These are phyloP conservation scores for Kradibia gibbosae DNA, from an alignment of 1,140 invertebrate genomes.

Conservation along the genomic window DNA sequence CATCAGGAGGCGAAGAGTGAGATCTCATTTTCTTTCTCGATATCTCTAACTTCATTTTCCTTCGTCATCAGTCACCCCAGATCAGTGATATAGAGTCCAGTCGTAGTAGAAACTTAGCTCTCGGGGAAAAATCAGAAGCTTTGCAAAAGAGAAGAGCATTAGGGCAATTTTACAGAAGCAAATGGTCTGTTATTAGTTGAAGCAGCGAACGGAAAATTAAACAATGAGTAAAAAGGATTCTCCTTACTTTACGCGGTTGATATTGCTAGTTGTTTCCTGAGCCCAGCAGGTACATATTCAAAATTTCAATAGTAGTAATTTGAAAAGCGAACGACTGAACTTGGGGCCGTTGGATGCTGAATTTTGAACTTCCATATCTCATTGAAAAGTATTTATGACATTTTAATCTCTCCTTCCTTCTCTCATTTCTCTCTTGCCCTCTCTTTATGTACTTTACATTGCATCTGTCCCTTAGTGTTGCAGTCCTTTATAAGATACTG, in stretches of 20 bases:
- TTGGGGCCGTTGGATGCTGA: conserved; percentile 65
- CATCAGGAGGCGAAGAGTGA: not conserved
- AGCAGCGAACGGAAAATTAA: conserved; percentile 8
- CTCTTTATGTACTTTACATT: not conserved
- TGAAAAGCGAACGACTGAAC: conserved; percentile 54
- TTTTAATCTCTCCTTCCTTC: conserved; percentile 23
- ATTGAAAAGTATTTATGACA: conserved; percentile 47
- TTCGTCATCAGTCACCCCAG: conserved; percentile 9
- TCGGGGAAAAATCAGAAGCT: too few species aligned
- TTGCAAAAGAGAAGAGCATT: too few species aligned
- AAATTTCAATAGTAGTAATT: conserved; percentile 54
- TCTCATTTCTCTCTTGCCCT: conserved; percentile 5
- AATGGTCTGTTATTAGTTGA: not conserved
- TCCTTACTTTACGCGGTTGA: not conserved
- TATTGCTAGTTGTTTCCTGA: not conserved
- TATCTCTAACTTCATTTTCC: not conserved
- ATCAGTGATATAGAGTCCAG: not conserved
- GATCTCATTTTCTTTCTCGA: not conserved
- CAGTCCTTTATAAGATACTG: conserved; percentile 19
- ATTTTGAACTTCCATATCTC: conserved; percentile 60
- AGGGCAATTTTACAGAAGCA: too few species aligned
- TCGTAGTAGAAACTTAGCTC: too few species aligned
- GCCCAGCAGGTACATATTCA: conserved; percentile 25
- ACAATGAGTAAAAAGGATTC: conserved; percentile 7
- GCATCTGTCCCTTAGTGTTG: not conserved